Evolutionary conservation across 1,140 invertebrate species (phyloP).

Genomic region (Drosophila quadrilineata): DNA sequence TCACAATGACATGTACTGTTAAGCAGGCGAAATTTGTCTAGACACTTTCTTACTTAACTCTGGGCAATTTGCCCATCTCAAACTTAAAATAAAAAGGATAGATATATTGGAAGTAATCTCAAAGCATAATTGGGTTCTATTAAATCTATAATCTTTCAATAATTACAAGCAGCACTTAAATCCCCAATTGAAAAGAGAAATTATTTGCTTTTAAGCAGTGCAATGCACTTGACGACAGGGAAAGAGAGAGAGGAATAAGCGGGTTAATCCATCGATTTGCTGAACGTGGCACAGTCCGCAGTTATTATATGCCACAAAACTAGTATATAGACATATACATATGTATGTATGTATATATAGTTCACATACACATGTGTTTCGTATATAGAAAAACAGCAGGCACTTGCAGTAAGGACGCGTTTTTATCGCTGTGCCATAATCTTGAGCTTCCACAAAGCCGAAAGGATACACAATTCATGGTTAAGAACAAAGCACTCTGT

Average conservation of each 20-base stretch:
- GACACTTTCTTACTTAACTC: no score
- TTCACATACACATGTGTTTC: constrained; percentile 6
- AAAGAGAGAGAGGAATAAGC: constrained; percentile 4
- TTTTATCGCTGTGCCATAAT: constrained; percentile 27
- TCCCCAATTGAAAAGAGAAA: no score
- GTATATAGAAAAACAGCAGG: constrained; percentile 7
- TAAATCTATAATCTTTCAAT: no score
- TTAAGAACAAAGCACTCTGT: not conserved
- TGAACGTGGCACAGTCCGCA: constrained; percentile 31
- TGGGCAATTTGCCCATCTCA: no score
- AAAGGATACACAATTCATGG: not conserved
- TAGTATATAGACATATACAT: constrained; percentile 2
- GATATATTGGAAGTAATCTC: no score
- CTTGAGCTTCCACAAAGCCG: constrained; percentile 36
- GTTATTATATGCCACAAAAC: constrained; percentile 16
- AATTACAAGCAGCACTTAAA: no score
- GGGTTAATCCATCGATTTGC: constrained; percentile 62
- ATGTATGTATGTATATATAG: not conserved
- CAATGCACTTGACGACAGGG: not conserved
- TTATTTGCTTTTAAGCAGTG: no score
- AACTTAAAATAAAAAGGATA: no score
- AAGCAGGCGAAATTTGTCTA: no score
- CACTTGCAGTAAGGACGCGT: constrained; percentile 31
- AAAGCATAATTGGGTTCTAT: no score
- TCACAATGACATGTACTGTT: no score